phyloP scores from a whole-genome alignment of 2,113 vertebrate species.

The Uropsilus gracilis region DNA sequence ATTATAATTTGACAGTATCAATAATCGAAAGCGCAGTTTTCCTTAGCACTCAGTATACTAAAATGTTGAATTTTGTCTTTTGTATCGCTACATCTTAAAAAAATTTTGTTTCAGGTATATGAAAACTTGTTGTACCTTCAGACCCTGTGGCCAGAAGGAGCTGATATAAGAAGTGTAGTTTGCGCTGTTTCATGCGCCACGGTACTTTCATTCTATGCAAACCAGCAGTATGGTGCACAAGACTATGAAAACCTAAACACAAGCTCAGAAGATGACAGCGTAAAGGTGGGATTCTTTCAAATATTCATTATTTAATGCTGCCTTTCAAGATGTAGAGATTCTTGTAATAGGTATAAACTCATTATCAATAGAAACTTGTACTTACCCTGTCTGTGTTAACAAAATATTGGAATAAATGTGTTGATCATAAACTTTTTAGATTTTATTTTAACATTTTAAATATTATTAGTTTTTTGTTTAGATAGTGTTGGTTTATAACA shows the following conservation, averaged over 20 bases:
- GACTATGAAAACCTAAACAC: neutral
- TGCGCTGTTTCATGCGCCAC: slow-evolving; percentile 72
- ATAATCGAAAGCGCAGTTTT: neutral
- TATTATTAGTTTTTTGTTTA: too few relatives aligned
- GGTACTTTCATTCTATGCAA: slow-evolving; percentile 67
- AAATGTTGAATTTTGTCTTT: too few relatives aligned
- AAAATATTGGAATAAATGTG: too few relatives aligned
- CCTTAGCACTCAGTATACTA: too few relatives aligned
- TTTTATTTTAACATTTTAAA: too few relatives aligned
- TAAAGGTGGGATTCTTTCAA: slow-evolving; percentile 58
- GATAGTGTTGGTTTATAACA: too few relatives aligned
- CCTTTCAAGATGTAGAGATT: too few relatives aligned
- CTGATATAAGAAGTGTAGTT: slow-evolving; percentile 60
- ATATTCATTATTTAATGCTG: neutral
- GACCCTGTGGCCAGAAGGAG: slow-evolving; percentile 70
- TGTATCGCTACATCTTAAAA: too few relatives aligned
- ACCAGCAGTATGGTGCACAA: slow-evolving; percentile 13
- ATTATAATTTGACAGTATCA: neutral
- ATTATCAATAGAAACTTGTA: too few relatives aligned
- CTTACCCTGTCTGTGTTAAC: too few relatives aligned
- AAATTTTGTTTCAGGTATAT: slow-evolving; percentile 59
- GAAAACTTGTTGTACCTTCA: slow-evolving; percentile 36
- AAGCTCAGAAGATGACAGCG: neutral
- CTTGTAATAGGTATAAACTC: too few relatives aligned
- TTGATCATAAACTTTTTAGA: too few relatives aligned